phyloP scores from a whole-genome alignment of 2,888 invertebrate species.

The Thelaira solivaga region DNA sequence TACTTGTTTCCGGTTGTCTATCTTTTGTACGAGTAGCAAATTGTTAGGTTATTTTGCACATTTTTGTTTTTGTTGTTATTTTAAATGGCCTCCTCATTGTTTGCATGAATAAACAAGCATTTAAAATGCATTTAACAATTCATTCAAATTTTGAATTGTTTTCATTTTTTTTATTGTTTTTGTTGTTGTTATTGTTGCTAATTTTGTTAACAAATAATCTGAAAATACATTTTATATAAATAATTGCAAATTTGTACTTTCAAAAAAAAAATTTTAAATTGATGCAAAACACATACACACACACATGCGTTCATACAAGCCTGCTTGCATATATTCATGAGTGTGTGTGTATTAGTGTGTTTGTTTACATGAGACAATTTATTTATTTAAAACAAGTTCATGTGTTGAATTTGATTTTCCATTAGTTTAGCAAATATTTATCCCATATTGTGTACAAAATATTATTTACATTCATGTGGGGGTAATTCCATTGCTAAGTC shows the following conservation, averaged over 20 bases:
- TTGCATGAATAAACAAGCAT: conserved; percentile 1
- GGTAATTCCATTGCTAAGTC: too few relatives aligned
- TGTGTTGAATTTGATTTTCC: conserved; percentile 24
- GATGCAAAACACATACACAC: neutral
- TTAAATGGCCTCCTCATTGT: neutral
- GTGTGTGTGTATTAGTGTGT: neutral
- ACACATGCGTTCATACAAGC: too few relatives aligned
- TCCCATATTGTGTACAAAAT: neutral
- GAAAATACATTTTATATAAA: conserved; percentile 8
- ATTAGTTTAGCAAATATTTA: conserved; percentile 47
- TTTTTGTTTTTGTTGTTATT: too few relatives aligned
- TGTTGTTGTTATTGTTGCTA: too few relatives aligned
- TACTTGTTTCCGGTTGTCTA: too few relatives aligned
- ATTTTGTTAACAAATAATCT: conserved; percentile 27
- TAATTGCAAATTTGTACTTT: conserved; percentile 26
- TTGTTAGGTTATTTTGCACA: too few relatives aligned
- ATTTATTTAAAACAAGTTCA: too few relatives aligned
- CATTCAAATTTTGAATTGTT: conserved; percentile 11
- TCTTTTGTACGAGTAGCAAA: too few relatives aligned
- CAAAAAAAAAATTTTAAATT: neutral
- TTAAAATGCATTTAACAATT: conserved; percentile 32
- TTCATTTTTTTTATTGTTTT: neutral
- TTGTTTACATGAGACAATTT: too few relatives aligned
- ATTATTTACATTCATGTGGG: neutral
- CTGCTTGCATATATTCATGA: neutral